Evolutionary conservation across 1,140 invertebrate species (phyloP).

Genomic region (Cryptotermes secundus): DNA sequence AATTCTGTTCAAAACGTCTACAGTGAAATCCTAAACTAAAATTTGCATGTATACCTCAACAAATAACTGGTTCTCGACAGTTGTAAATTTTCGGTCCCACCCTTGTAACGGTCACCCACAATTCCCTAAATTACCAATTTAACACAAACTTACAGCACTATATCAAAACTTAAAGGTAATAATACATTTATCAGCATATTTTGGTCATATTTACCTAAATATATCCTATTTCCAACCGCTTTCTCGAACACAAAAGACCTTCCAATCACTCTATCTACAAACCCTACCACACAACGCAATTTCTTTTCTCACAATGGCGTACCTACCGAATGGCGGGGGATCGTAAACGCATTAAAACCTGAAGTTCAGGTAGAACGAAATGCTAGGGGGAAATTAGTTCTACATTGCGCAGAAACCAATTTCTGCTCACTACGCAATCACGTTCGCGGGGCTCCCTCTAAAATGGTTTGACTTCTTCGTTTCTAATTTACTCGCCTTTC

Average conservation of each 20-base stretch:
- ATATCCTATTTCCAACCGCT: background rate
- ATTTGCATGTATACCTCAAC: too few species aligned
- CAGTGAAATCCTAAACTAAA: too few species aligned
- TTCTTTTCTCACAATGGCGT: slow-evolving; percentile 52
- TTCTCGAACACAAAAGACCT: background rate
- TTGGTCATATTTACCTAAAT: background rate
- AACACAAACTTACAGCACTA: background rate
- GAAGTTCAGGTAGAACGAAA: background rate
- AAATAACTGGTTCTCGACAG: too few species aligned
- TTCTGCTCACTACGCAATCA: background rate
- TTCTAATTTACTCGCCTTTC: slow-evolving; percentile 40
- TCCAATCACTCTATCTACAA: slow-evolving; percentile 42
- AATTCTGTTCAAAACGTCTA: background rate
- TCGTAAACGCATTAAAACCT: background rate
- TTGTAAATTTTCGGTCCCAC: background rate
- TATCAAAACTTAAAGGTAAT: background rate
- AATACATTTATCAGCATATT: background rate
- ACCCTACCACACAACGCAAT: slow-evolving; percentile 47
- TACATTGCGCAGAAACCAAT: background rate
- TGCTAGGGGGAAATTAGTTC: background rate
- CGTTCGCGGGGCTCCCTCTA: background rate
- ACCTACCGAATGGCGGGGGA: background rate
- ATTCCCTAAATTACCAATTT: background rate
- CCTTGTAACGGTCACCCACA: background rate
- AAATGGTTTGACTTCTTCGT: slow-evolving; percentile 30